Evolutionary conservation across 2,797 vertebrate genomes (phyloP), one percentile per base, ranked within the genome.

Genomic region (Cyprinella venusta): DNA sequence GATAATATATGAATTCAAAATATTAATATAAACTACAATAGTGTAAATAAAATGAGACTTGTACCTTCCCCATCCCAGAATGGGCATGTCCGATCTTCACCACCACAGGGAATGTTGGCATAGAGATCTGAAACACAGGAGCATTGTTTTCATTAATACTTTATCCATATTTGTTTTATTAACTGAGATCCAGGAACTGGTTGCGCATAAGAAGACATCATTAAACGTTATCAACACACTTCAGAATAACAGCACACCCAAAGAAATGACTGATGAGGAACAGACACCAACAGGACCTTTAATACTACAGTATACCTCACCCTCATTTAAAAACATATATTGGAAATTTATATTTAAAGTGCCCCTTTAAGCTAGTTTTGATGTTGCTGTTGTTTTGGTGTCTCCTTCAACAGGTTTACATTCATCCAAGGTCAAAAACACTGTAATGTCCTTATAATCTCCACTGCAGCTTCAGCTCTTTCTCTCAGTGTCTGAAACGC

Each of bases 51-150:
- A 48, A 45, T 48, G 3, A 30, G 7, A 13, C 18, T 16, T 13
- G 13, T 45, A 99, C 98, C 97, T 99, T 99, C 91, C 98, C 98
- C 98, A 99, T 98, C 92, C 98, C 98, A 6, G 97, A 97, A 91
- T 99, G 98, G 87, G 98, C 98, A 9, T 99, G 98, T 92, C 98
- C 98, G 2, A 99, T 99, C 95, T 99, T 99, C 93, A 99, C 98
- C 85, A 99, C 98, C 2, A 99, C 97, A 1, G 98, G 98, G 88
- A 99, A 98, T 0, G 96, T 95, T 69, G 98, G 97, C 93, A 97
- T 95, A 77, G 97, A 96, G 79, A 99, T 96, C 98, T 99, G 92
- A 59, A 87, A 91, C 90, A 90, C 0, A 88, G 26, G 64, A 3
- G 40, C 56, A 36, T 8, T 10, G 33, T 82, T 19, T 52, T 30